Evolutionary conservation across 2,888 invertebrate species (phyloP).

Genomic region (Drosophila quasianomalipes): DNA sequence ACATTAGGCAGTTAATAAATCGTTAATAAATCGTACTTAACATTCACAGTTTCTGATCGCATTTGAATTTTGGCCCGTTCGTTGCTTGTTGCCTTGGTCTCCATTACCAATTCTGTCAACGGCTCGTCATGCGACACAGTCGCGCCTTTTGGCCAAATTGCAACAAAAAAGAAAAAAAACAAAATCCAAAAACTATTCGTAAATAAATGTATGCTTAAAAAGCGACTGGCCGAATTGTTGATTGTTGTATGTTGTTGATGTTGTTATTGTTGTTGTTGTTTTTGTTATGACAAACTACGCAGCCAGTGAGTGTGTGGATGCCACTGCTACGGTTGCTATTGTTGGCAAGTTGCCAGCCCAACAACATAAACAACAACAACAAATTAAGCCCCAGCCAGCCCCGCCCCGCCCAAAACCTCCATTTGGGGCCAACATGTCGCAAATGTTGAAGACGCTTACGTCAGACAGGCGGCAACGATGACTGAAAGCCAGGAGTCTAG

Average conservation of each 20-base stretch:
- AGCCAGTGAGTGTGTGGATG: constrained; percentile 33
- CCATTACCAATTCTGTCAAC: constrained; percentile 71
- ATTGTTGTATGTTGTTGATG: constrained; percentile 23
- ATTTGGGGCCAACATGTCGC: constrained; percentile 31
- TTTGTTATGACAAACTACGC: constrained; percentile 55
- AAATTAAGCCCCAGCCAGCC: background rate
- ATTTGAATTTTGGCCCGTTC: constrained; percentile 1
- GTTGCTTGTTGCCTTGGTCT: constrained; percentile 33
- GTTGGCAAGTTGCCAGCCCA: constrained; percentile 65
- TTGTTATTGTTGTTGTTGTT: constrained; percentile 8
- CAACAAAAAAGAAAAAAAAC: constrained; percentile 4
- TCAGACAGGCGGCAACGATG: constrained; percentile 38
- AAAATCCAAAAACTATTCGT: constrained; percentile 49
- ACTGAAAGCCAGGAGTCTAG: constrained; percentile 33
- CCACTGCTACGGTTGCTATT: constrained; percentile 20
- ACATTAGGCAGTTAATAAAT: background rate
- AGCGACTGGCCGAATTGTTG: constrained; percentile 35
- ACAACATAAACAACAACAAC: constrained; percentile 15
- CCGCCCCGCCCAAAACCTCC: constrained; percentile 5
- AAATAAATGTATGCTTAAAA: constrained; percentile 69
- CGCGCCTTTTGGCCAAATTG: constrained; percentile 46
- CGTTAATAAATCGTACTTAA: background rate
- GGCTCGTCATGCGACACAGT: constrained; percentile 62
- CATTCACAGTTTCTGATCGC: background rate
- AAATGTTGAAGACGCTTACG: constrained; percentile 57